Percentiles rank a stretch among this genome's conserved stretches.
Evolutionary conservation across 2,888 invertebrate species (phyloP).

Genomic region (Nomada flava): DNA sequence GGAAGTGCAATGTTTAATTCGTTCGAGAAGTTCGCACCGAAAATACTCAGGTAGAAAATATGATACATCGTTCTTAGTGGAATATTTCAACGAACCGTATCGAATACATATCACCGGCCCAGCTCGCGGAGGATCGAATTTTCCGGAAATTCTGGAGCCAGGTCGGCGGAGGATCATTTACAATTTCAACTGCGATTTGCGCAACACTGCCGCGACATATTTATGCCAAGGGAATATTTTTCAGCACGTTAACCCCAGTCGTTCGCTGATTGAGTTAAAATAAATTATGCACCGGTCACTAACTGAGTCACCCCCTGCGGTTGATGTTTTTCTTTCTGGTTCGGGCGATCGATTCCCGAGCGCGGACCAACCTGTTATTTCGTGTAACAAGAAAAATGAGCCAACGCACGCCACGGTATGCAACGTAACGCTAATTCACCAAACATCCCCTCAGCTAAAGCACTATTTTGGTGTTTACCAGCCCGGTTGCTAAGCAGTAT

Average conservation of each 20-base stretch:
- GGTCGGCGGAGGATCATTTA: slow-evolving; percentile 1
- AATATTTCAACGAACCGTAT: too few relatives aligned
- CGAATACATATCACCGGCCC: too few relatives aligned
- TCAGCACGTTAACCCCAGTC: slow-evolving; percentile 21
- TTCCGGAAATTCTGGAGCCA: not conserved
- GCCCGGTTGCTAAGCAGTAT: not conserved
- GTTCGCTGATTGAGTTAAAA: slow-evolving; percentile 50
- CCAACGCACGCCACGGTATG: too few relatives aligned
- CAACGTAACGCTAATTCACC: not conserved
- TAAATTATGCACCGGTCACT: slow-evolving; percentile 66
- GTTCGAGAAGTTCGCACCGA: too few relatives aligned
- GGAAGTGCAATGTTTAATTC: too few relatives aligned
- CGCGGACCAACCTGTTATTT: not conserved
- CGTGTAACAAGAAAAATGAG: not conserved
- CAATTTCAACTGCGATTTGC: slow-evolving; percentile 32
- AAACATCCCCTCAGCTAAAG: not conserved
- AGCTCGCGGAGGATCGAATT: too few relatives aligned
- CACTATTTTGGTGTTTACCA: not conserved
- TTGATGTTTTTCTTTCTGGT: slow-evolving; percentile 34
- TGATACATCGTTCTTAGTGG: too few relatives aligned
- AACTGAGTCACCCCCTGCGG: slow-evolving; percentile 48
- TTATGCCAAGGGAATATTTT: slow-evolving; percentile 44
- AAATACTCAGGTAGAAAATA: too few relatives aligned
- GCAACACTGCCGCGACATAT: slow-evolving; percentile 18
- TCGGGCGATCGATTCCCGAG: slow-evolving; percentile 45